Evolutionary conservation across 2,797 vertebrate species (phyloP), one percentile per base, ranked within the genome.

Genomic region (Syndactyla subalaris): DNA sequence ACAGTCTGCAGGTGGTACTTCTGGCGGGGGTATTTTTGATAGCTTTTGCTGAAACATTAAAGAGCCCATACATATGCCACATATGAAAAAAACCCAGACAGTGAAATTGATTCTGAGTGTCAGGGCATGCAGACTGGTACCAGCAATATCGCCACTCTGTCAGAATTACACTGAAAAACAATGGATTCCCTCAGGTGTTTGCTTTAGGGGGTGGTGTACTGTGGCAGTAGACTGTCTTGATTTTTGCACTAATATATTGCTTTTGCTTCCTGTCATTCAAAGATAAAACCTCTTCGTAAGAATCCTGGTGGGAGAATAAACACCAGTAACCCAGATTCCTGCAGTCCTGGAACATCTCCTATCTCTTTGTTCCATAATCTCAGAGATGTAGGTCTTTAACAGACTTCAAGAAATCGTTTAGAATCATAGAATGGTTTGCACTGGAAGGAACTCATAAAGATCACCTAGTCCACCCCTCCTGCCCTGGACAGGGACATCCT

Each of bases 231-330:
- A 12, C 12, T 74, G 19, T 39, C 62, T 79, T n/a, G 16, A 65
- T 65, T 91, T 83, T 71, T 79, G 20, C 30, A 66, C 62, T 61
- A 75, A 26, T 32, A 54, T 41, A 26, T 75, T 84, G 4, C 20
- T 75, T 74, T 75, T 79, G 13, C 67, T 66, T 70, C 29, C 49
- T 83, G 26, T 36, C 62, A 19, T 70, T 78, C 39, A 49, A 51
- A 74, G 55, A 22, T 29, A 21, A 7, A 27, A 41, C 6, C 8
- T 62, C 43, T 57, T 46, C 0, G 0, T 57, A 41, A 61, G 62
- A 79, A 41, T 63, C 23, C 10, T 41, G 15, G 1, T 36, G 54
- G 18, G 29, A 36, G 24, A 54, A 49, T 54, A 70, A 70, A 78
- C 26, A 54, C 27, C 55, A 24, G 38, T 58, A 39, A 63, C 41